Evolutionary conservation across 2,888 invertebrate genomes (phyloP).

Genomic region (Drosophila antonietae): DNA sequence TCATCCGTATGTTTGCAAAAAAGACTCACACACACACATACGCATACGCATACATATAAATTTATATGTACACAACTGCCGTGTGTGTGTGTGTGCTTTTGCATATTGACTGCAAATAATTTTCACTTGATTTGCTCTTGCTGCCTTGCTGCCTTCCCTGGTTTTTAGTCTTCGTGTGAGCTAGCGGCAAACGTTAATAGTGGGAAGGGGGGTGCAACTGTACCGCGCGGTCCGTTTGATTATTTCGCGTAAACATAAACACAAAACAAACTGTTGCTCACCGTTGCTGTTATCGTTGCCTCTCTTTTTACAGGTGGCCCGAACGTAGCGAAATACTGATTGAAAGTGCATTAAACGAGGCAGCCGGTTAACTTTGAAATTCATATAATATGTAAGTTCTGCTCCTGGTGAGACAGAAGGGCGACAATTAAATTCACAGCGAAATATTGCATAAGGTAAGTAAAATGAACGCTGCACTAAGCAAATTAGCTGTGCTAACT

Average conservation of each 20-base stretch:
- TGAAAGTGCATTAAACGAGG: slow-evolving; percentile 43
- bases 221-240: slow-evolving; percentile 75
- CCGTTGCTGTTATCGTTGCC: slow-evolving; percentile 54
- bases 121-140: slow-evolving; percentile 72
- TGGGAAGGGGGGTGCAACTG: slow-evolving; percentile 57
- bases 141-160: slow-evolving; percentile 17
- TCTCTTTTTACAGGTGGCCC: slow-evolving; percentile 67
- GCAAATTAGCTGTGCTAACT: not conserved
- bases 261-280: slow-evolving; percentile 75
- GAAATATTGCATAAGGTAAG: slow-evolving; percentile 44
- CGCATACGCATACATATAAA: not conserved
- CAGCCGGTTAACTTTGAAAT: slow-evolving; percentile 51
- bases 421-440: slow-evolving; percentile 14
- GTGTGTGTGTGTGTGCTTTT: slow-evolving; percentile 41
- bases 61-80: not conserved
- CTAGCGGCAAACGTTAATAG: slow-evolving; percentile 34
- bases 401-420: slow-evolving; percentile 49
- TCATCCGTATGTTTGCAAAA: slow-evolving; percentile 27
- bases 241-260: slow-evolving; percentile 79
- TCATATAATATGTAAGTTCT: slow-evolving; percentile 34
- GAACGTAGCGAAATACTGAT: slow-evolving; percentile 50
- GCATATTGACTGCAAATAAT: slow-evolving; percentile 77
- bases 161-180: slow-evolving; percentile 8
- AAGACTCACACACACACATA: slow-evolving; percentile 5
- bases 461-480: not conserved